phyloP scores from a whole-genome alignment of 2,113 vertebrate genomes.

The Loxodonta africana region DNA sequence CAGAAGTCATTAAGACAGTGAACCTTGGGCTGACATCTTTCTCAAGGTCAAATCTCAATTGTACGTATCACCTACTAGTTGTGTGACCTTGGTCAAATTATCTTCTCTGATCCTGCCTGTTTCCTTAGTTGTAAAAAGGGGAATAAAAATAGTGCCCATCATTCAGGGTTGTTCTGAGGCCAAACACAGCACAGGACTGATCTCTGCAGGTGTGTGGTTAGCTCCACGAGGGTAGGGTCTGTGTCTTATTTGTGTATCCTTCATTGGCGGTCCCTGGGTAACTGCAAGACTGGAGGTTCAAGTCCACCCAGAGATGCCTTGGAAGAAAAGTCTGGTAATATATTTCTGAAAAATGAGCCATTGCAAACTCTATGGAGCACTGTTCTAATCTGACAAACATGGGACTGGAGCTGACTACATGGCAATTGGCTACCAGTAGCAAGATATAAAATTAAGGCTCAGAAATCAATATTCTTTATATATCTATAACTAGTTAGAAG shows the following conservation, averaged over 20 bases:
- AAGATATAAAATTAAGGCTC: neutral
- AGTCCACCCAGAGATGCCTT: neutral
- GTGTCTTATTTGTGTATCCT: neutral
- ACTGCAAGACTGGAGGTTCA: neutral
- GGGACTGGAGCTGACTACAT: neutral
- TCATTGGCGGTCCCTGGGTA: neutral
- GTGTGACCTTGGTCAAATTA: neutral
- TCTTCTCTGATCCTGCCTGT: neutral
- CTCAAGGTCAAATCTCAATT: neutral
- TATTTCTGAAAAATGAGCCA: neutral
- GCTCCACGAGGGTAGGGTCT: neutral
- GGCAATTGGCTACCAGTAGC: neutral
- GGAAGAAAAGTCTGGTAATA: neutral
- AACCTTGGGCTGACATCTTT: neutral
- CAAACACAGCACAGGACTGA: neutral
- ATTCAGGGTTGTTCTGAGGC: neutral
- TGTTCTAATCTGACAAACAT: neutral
- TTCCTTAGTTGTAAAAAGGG: neutral
- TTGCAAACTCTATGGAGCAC: neutral
- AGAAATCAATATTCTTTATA: neutral
- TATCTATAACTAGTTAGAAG: neutral
- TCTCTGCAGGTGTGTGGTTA: neutral
- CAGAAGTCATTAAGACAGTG: neutral
- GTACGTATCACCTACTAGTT: neutral
- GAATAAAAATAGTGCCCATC: neutral